These are phyloP conservation scores for Ricordea florida DNA, from an alignment of 92 coral and sea anemone species.

Conservation along the genomic window DNA sequence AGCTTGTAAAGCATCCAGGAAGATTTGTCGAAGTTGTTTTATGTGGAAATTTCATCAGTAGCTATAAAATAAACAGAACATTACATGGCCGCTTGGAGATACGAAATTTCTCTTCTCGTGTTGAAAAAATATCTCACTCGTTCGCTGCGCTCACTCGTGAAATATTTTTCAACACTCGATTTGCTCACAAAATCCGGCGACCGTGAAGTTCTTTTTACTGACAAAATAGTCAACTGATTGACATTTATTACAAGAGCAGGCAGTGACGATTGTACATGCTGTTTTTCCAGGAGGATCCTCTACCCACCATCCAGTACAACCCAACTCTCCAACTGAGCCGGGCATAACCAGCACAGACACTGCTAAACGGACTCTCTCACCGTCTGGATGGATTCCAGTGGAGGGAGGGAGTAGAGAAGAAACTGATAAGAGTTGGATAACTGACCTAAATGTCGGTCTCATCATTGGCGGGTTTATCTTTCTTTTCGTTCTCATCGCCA, in stretches of 20 bases:
- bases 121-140: too few species aligned
- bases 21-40: too few species aligned
- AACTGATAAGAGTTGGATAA: not conserved
- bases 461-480: constrained; percentile 19
- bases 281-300: too few species aligned
- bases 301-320: not conserved
- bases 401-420: not conserved
- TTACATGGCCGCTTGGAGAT: too few species aligned
- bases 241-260: too few species aligned
- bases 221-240: not conserved
- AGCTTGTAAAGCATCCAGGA: too few species aligned
- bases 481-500: not conserved
- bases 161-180: too few species aligned
- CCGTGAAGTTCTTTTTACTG: not conserved
- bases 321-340: not conserved
- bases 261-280: too few species aligned
- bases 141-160: too few species aligned
- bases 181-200: not conserved
- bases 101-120: too few species aligned
- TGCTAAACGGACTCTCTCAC: not conserved
- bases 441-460: constrained; percentile 20
- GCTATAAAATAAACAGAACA: too few species aligned
- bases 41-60: too few species aligned
- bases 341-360: not conserved
- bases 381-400: not conserved